Conservation (phyloP, 2,113 vertebrate genomes). For the Salvelinus namaycush region DNA sequence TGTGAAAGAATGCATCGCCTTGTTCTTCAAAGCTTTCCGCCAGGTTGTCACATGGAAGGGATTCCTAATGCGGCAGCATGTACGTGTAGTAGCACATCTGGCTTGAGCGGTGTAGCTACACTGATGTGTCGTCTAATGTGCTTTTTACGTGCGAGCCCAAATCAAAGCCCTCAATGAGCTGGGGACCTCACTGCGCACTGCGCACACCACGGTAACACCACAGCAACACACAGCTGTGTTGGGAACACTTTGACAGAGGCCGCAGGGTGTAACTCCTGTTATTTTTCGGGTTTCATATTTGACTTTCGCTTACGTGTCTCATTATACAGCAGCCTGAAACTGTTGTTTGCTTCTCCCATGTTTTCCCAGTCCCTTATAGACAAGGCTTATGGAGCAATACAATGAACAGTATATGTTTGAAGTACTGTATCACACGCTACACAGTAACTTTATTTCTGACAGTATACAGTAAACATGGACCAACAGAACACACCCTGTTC, state of each 20-base stretch:
- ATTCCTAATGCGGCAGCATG: constrained; percentile 37
- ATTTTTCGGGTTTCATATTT: background rate
- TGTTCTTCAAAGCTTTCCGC: constrained; percentile 68
- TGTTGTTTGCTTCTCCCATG: background rate
- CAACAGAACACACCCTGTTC: background rate
- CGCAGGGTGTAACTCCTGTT: background rate
- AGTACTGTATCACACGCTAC: background rate
- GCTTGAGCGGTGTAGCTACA: constrained; percentile 35
- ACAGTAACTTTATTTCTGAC: background rate
- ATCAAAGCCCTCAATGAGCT: background rate
- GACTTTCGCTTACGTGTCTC: background rate
- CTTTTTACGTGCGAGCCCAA: constrained; percentile 19
- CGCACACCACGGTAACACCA: background rate
- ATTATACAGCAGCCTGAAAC: background rate
- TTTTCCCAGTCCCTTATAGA: background rate
- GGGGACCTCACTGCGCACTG: background rate
- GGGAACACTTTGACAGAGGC: constrained; percentile 10
- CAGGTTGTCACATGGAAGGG: constrained; percentile 63
- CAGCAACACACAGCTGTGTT: constrained; percentile 9
- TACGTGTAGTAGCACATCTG: constrained; percentile 59
- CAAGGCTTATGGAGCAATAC: background rate
- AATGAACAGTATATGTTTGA: background rate
- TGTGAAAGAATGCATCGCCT: constrained; percentile 47
- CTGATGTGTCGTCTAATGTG: constrained; percentile 28
- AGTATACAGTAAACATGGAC: background rate